phyloP scores from a whole-genome alignment of 2,797 vertebrate genomes.

The Miichthys miiuy region DNA sequence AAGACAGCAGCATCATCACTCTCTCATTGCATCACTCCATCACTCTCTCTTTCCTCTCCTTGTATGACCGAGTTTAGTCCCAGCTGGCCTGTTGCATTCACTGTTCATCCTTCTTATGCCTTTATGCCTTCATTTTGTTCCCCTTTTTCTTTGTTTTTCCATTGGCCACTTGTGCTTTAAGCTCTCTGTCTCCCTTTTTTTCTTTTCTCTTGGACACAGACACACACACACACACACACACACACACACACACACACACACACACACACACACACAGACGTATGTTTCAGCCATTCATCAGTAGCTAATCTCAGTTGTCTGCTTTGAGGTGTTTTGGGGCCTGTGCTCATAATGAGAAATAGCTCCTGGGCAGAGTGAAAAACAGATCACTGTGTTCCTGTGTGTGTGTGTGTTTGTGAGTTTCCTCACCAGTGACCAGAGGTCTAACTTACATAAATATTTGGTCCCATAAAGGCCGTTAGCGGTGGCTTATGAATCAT shows the following conservation, averaged over 20 bases:
- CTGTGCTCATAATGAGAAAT: conserved; percentile 73
- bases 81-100: background rate
- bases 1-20: conserved; percentile 57
- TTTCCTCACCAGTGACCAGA: conserved; percentile 63
- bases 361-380: conserved; percentile 54
- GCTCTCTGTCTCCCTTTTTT: background rate
- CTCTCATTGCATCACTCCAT: conserved; percentile 42
- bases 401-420: conserved; percentile 29
- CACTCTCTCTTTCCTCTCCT: conserved; percentile 47
- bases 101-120: conserved; percentile 27
- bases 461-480: conserved; percentile 77
- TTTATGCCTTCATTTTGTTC: conserved; percentile 16
- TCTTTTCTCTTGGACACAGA: background rate
- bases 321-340: conserved; percentile 74
- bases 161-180: background rate
- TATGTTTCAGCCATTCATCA: conserved; percentile 64
- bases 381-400: conserved; percentile 49
- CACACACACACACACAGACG: conserved; percentile 22
- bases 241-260: conserved; percentile 30
- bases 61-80: conserved; percentile 1
- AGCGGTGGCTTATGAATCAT: conserved; percentile 79
- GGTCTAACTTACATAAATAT: conserved; percentile 79
- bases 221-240: conserved; percentile 10
- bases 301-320: conserved; percentile 67
- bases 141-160: conserved; percentile 16